Base-by-base conservation (phyloP, 2,113 vertebrate species). In the Corythaixoides concolor region DNA sequence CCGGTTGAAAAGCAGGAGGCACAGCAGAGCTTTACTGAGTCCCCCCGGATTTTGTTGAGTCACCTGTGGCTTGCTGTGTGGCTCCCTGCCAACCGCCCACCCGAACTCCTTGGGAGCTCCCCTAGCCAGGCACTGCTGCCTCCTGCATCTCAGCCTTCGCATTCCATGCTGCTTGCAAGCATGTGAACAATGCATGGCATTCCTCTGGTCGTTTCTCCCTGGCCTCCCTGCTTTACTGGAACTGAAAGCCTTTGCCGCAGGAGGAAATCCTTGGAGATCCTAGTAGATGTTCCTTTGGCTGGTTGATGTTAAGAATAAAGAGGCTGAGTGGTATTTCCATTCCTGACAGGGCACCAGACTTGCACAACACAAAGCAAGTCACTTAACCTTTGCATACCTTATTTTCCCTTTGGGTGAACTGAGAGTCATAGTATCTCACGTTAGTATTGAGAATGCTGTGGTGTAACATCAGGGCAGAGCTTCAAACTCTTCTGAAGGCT, bases 251-350 rank as follows among this genome's bases (percentile, higher is more conserved):
- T 90, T 91, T 70, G n/a, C 79, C 1, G 2, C 75, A 83, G 35
- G 82, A 95, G 77, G 88, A 96, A 96, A 94, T 94, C 95, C 85
- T 85, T 70, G 64, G 78, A 93, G 88, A 93, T 85, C 50, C 70
- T 37, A 24, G 41, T 1, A 74, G 85, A 94, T 74, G 63, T 90
- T 94, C 56, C 75, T 64, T 90, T 16, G 26, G 33, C 72, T 93
- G 81, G 43, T n/a, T 77, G 68, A 52, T 92, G 33, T 73, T 90
- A 77, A 94, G 62, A 82, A 76, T 72, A 76, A 88, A 91, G 41
- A 17, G 21, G 30, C 55, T 58, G 79, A 86, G 63, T 70, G 63
- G 41, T 86, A 62, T 88, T 96, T 90, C 81, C 90, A 50, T 80
- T 90, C 67, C 67, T 64, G 45, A 35, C 58, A 69, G 64, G 27